Base-by-base conservation (phyloP, 2,113 vertebrate species). In the Epinephelus lanceolatus region DNA sequence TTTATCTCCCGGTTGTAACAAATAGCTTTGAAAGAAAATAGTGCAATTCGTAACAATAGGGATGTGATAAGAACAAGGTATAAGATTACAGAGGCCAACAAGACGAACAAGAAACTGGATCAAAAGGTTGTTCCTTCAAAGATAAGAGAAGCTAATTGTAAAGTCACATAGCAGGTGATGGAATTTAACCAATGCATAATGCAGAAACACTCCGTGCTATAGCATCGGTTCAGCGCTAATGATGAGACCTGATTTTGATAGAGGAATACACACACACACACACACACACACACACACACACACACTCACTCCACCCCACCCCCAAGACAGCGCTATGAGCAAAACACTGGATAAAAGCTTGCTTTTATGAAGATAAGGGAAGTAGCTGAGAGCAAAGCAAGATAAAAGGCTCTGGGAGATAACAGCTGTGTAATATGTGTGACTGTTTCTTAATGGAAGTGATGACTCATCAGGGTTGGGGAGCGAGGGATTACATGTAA, bases 361-460 rank as follows among this genome's bases (percentile, higher is more conserved):
- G 74, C 80, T 87, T 87, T 86, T 79, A 78, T 85, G 77, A 68
- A 89, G 88, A 93, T 89, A 90, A 88, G 81, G 79, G 37, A 37
- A 70, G 15, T 45, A 7, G 80, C 89, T 85, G 83, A 81, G 84
- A 83, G 88, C 79, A 61, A 37, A 68, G 76, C 37, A 19, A 91
- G 85, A 91, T 92, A 89, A 91, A 89, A 84, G 80, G 71, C 78
- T 49, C 2, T 0, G 65, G 45, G 15, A 74, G 88, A 91, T 86
- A 86, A 86, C 86, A 61, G 86, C 86, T 81, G 76, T 89, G 86
- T 89, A 86, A 91, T 86, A 62, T 86, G 78, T 91, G 79, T 80
- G 90, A 91, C 86, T 83, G 71, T 84, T 80, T 86, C 83, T 86
- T 88, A 91, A 93, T 89, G 78, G 83, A 87, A 80, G 80, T 78